Evolutionary conservation across 2,888 invertebrate genomes (phyloP).

Genomic region (Chrysopilus asiliformis): DNA sequence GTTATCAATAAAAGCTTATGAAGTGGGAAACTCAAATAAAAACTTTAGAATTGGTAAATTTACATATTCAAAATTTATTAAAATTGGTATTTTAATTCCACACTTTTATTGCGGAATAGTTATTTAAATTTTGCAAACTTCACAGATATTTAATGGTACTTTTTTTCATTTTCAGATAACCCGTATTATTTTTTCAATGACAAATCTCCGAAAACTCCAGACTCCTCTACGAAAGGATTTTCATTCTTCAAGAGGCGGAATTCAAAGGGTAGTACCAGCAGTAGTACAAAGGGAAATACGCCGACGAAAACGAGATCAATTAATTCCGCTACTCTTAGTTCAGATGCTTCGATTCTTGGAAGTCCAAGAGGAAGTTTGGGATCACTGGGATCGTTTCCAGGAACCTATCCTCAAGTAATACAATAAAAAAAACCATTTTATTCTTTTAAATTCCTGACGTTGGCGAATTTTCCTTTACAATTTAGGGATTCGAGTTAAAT

Average conservation of each 20-base stretch:
- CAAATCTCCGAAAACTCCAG: conserved; percentile 33
- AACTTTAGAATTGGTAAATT: too few relatives aligned
- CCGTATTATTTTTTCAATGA: conserved; percentile 36
- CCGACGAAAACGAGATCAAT: conserved; percentile 24
- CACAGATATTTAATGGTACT: too few relatives aligned
- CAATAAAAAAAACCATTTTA: too few relatives aligned
- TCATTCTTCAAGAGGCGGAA: conserved; percentile 33
- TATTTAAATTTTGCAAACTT: too few relatives aligned
- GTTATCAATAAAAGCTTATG: too few relatives aligned
- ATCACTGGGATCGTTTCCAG: conserved; percentile 27
- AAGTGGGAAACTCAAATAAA: too few relatives aligned
- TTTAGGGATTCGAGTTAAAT: conserved; percentile 14
- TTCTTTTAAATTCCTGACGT: too few relatives aligned
- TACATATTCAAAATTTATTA: too few relatives aligned
- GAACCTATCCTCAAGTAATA: too few relatives aligned
- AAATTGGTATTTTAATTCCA: too few relatives aligned
- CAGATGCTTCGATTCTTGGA: conserved; percentile 31
- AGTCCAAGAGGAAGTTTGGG: conserved; percentile 33
- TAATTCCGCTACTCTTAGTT: conserved; percentile 32
- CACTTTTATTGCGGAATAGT: too few relatives aligned
- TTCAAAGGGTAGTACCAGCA: conserved; percentile 28
- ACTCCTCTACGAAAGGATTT: conserved; percentile 30
- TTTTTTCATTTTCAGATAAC: conserved; percentile 26
- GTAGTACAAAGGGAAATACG: conserved; percentile 15
- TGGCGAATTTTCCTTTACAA: too few relatives aligned